Evolutionary conservation across 2,113 vertebrate species (phyloP), one percentile per base, ranked within the genome.

Genomic region (Anoplopoma fimbria): DNA sequence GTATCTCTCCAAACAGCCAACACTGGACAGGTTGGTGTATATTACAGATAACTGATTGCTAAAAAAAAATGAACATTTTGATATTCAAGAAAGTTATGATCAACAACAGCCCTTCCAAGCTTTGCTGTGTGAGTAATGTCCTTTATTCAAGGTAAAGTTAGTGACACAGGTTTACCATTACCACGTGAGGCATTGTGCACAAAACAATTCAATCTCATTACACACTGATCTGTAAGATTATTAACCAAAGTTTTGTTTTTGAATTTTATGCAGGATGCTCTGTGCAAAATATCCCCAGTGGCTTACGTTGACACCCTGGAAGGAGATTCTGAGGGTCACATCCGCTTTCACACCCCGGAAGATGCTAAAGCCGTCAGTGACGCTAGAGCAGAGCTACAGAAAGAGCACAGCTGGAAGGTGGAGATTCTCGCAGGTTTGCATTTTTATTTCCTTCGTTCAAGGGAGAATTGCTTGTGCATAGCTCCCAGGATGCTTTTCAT

Each of bases 301-400:
- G 96, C 95, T 6, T 99, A 99, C 33, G 93, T 99, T 21, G 98
- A 99, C 88, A 93, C 97, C 88, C 80, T 98, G 58, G 96, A 98
- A 33, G 98, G 98, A 75, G 98, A 99, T 71, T 94, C 95, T 0
- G 98, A 99, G 42, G 97, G 97, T 33, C 95, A 97, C 5, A 92
- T 96, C 61, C 96, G 98, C 10, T 97, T 98, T 63, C 94, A 95
- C 68, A 95, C 91, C 6, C 96, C 97, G 0, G 96, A 96, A 77
- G 96, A 96, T n/a, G 97, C 97, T 0, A 95, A 94, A 84, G 84
- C 88, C 6, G 82, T 97, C 1, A 33, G 96, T 33, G 90, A 90
- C 1, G 94, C 88, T 0, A 51, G 91, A 34, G 83, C 89, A 4
- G 96, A 97, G 62, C 89, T 98, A 17, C 96, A 95, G 82, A 96